phyloP scores from a whole-genome alignment of 2,888 invertebrate genomes.

The Andrena chrysosceles region DNA sequence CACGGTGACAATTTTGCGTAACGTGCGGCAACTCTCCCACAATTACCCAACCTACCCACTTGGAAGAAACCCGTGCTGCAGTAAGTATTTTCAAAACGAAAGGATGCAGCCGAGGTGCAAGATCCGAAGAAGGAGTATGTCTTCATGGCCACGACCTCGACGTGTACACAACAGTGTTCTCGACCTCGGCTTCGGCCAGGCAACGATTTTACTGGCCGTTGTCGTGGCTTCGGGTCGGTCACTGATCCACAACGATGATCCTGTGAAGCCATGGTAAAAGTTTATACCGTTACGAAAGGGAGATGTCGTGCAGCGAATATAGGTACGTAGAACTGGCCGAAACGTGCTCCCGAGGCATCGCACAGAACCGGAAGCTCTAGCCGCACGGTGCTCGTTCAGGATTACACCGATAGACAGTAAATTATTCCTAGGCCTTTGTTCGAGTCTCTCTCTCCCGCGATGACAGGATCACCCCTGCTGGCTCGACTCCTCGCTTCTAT shows the following conservation, averaged over 20 bases:
- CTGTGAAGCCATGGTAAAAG: conserved; percentile 68
- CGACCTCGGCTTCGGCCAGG: conserved; percentile 25
- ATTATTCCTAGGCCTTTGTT: conserved; percentile 34
- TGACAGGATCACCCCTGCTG: not conserved
- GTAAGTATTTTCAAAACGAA: not conserved
- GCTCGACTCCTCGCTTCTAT: not conserved
- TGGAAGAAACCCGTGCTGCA: not conserved
- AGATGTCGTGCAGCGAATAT: conserved; percentile 58
- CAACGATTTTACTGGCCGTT: conserved; percentile 68
- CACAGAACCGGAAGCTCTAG: conserved; percentile 60
- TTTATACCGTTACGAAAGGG: conserved; percentile 71
- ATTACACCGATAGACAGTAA: conserved; percentile 32
- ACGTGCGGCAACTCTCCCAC: too few relatives aligned
- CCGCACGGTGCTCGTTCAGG: conserved; percentile 26
- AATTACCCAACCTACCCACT: too few relatives aligned
- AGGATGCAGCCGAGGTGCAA: not conserved
- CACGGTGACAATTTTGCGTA: too few relatives aligned
- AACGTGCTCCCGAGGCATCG: conserved; percentile 53
- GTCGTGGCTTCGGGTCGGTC: conserved; percentile 74
- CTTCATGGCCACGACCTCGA: conserved; percentile 38
- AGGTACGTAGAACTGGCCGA: conserved; percentile 58
- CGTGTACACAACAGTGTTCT: conserved; percentile 19
- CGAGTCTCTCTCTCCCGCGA: conserved; percentile 3
- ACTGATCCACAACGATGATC: conserved; percentile 74
- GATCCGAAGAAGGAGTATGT: conserved; percentile 11